Conservation (phyloP, 1,140 invertebrate species). For the Cyclargus thomasi region DNA sequence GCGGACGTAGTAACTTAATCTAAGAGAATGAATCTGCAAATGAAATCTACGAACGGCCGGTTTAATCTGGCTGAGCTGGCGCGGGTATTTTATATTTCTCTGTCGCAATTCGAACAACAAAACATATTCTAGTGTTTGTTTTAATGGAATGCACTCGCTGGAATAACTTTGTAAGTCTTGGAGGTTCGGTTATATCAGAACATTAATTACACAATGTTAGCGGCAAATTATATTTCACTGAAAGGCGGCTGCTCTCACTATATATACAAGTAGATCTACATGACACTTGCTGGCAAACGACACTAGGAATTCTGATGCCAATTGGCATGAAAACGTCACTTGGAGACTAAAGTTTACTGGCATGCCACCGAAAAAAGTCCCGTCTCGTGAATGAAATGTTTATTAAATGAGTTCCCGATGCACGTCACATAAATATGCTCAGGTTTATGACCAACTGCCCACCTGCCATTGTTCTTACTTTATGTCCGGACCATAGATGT, state of each 20-base stretch:
- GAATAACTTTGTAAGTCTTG: neutral
- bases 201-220: neutral
- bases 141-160: conserved; percentile 13
- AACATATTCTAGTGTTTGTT: conserved; percentile 22
- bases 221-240: too few relatives aligned
- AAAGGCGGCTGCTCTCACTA: too few relatives aligned
- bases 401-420: neutral
- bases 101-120: conserved; percentile 23
- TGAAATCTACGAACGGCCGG: conserved; percentile 50
- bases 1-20: conserved; percentile 57
- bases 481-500: neutral
- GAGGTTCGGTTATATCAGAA: neutral
- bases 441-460: neutral
- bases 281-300: neutral
- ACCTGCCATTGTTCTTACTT: neutral
- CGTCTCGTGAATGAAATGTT: neutral
- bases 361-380: neutral
- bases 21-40: conserved; percentile 65
- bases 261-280: neutral
- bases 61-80: conserved; percentile 47
- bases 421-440: neutral
- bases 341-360: neutral
- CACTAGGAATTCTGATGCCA: neutral
- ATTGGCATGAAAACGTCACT: neutral
- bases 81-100: conserved; percentile 28